Percentiles rank a stretch among this genome's conserved stretches.
Conservation (phyloP, 2,888 invertebrate genomes). For the Alviniconcha strummeri region DNA sequence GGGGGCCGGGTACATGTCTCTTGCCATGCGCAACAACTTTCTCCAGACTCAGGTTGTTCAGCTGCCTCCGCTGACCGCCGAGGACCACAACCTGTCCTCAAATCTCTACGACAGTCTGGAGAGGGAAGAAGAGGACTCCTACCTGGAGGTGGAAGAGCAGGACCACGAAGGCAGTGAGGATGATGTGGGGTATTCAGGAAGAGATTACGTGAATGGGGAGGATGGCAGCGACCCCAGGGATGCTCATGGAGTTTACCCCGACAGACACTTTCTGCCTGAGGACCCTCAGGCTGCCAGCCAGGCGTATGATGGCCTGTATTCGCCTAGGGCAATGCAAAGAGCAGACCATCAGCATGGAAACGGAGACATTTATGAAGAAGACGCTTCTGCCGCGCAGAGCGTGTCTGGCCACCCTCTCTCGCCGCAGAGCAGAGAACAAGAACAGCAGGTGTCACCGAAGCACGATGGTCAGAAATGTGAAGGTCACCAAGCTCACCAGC, state of each 20-base stretch:
- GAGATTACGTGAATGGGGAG: conserved; percentile 8
- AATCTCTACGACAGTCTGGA: conserved; percentile 48
- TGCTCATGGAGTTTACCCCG: neutral
- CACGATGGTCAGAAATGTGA: neutral
- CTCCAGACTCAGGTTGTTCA: conserved; percentile 39
- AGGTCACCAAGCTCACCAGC: neutral
- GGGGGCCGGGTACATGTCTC: conserved; percentile 25
- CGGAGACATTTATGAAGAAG: neutral
- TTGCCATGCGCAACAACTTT: conserved; percentile 33
- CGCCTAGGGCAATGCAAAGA: neutral
- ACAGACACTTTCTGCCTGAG: neutral
- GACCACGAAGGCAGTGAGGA: conserved; percentile 28
- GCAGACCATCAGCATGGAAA: neutral
- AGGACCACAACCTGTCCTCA: conserved; percentile 32
- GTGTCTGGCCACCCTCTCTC: neutral
- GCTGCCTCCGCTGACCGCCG: conserved; percentile 37
- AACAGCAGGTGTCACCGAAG: conserved; percentile 10
- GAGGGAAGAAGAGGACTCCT: conserved; percentile 37
- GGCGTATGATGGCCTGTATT: neutral
- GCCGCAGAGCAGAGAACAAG: conserved; percentile 16
- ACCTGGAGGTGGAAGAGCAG: conserved; percentile 21
- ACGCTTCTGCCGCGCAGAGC: neutral
- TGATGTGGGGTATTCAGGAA: conserved; percentile 28
- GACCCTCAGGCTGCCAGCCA: neutral
- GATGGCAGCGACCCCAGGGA: neutral